These are phyloP conservation scores for Phenganax subtilis DNA, from an alignment of 92 coral and sea anemone genomes.

Conservation along the genomic window DNA sequence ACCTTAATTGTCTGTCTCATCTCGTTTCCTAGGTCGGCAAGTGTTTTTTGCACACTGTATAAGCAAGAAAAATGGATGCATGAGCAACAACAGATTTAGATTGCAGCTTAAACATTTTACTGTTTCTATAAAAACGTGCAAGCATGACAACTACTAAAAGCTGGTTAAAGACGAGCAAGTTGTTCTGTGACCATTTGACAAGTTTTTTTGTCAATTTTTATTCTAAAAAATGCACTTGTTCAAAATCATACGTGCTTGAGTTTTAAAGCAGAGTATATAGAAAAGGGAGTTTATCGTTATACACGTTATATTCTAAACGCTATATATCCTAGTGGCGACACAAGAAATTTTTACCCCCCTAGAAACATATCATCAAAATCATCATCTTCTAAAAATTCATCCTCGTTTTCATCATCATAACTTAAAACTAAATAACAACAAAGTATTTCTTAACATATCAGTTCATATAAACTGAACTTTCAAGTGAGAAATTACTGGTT, in stretches of 20 bases:
- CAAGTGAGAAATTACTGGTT: too few relatives aligned
- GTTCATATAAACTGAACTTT: too few relatives aligned
- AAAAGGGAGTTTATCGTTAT: too few relatives aligned
- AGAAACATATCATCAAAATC: slow-evolving; percentile 2
- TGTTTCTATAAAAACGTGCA: background rate
- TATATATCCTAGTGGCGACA: background rate
- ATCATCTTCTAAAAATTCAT: background rate
- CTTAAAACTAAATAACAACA: background rate
- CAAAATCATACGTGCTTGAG: too few relatives aligned
- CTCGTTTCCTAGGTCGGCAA: slow-evolving; percentile 20
- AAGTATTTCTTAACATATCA: background rate
- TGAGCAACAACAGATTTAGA: background rate
- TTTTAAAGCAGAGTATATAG: too few relatives aligned
- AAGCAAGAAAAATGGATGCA: background rate
- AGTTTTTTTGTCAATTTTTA: too few relatives aligned
- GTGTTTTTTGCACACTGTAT: slow-evolving; percentile 8
- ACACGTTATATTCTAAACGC: background rate
- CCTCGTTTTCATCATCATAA: slow-evolving; percentile 6
- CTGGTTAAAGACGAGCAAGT: too few relatives aligned
- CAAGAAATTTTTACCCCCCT: background rate
- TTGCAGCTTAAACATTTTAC: background rate
- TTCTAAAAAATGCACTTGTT: too few relatives aligned
- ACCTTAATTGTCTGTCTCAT: slow-evolving; percentile 24
- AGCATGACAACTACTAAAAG: background rate
- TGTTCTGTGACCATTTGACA: too few relatives aligned